Conservation (phyloP, 2,888 invertebrate genomes). For the Drosophila testacea region DNA sequence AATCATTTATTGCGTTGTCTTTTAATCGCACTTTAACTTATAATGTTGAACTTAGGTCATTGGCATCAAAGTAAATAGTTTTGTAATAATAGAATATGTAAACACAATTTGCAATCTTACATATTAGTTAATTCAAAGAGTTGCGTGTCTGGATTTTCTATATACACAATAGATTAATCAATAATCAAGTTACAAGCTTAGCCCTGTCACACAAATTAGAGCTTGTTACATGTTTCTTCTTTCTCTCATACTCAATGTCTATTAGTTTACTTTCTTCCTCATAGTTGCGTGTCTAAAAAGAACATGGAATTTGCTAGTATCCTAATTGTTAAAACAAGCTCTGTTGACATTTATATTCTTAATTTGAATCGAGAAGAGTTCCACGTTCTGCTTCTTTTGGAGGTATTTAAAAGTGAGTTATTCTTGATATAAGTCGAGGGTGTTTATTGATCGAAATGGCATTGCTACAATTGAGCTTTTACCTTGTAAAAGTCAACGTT, state of each 20-base stretch:
- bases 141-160: slow-evolving; percentile 21
- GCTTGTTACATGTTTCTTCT: slow-evolving; percentile 9
- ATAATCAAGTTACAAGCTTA: slow-evolving; percentile 22
- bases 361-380: neutral
- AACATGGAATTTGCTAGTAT: neutral
- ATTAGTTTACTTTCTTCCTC: neutral
- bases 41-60: neutral
- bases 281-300: neutral
- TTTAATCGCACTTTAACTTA: neutral
- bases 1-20: neutral
- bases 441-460: slow-evolving; percentile 7
- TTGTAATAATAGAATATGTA: neutral
- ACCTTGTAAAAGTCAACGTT: slow-evolving; percentile 14
- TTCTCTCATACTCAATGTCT: neutral
- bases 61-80: neutral
- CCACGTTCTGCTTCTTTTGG: neutral
- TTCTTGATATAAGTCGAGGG: neutral
- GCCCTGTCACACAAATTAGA: slow-evolving; percentile 22
- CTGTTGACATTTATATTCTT: slow-evolving; percentile 2
- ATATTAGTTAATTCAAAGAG: neutral
- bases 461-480: slow-evolving; percentile 6
- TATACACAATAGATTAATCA: slow-evolving; percentile 24
- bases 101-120: neutral
- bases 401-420: neutral
- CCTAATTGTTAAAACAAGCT: slow-evolving; percentile 5